Evolutionary conservation across 2,113 vertebrate genomes (phyloP).

Genomic region (Corythaeola cristata): DNA sequence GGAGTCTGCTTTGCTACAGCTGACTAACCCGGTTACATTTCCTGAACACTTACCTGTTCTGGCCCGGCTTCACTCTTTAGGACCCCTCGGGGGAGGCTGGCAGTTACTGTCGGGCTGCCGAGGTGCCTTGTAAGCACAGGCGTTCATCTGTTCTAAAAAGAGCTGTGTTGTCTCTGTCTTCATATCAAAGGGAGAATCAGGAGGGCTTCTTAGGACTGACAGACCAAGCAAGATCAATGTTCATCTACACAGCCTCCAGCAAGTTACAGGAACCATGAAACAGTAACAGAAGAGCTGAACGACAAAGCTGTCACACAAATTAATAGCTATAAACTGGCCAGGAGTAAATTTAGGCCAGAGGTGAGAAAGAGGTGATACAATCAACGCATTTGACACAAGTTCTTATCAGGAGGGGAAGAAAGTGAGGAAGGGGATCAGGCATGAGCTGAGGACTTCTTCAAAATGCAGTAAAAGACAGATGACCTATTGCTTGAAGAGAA

Average conservation of each 20-base stretch:
- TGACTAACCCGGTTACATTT: not conserved
- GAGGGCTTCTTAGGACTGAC: too few relatives aligned
- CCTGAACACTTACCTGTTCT: too few relatives aligned
- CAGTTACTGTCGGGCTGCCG: not conserved
- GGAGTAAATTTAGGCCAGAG: not conserved
- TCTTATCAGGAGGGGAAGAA: accelerated
- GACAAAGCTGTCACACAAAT: not conserved
- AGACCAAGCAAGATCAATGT: not conserved
- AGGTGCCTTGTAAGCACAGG: not conserved
- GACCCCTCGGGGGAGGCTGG: not conserved
- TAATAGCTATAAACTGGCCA: not conserved
- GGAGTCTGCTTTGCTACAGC: too few relatives aligned
- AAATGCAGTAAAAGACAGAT: not conserved
- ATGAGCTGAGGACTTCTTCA: not conserved
- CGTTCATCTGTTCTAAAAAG: not conserved
- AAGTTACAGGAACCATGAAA: not conserved
- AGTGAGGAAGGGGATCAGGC: not conserved
- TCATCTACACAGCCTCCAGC: too few relatives aligned
- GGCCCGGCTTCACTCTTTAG: not conserved
- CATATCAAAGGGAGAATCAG: not conserved
- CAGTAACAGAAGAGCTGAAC: not conserved
- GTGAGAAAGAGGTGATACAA: not conserved
- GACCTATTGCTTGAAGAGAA: not conserved
- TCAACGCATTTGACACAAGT: not conserved
- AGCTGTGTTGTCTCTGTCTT: not conserved